These are phyloP conservation scores for Saguinus imperator DNA, from an alignment of 2,113 vertebrate genomes.

Conservation along the genomic window DNA sequence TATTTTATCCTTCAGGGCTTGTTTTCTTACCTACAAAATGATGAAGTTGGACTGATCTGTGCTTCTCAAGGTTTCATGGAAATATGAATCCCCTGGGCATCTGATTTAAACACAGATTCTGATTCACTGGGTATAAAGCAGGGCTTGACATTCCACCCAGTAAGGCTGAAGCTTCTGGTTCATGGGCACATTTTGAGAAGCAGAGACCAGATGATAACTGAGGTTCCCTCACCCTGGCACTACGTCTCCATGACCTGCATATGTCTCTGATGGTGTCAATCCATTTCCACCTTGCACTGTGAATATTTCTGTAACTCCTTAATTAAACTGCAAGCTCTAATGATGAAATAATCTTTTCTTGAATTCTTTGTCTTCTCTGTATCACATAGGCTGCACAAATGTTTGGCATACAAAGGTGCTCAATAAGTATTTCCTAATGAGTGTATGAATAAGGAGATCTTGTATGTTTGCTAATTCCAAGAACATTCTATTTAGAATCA, in stretches of 20 bases:
- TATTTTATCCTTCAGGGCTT: not conserved
- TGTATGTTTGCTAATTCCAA: not conserved
- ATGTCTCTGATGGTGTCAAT: not conserved
- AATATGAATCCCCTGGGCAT: not conserved
- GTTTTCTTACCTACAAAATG: not conserved
- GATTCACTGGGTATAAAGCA: not conserved
- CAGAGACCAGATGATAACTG: not conserved
- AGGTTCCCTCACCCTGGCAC: not conserved
- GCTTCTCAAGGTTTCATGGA: not conserved
- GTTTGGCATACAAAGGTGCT: not conserved
- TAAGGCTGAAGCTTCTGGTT: not conserved
- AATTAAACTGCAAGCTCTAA: not conserved
- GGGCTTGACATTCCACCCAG: not conserved
- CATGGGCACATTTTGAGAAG: not conserved
- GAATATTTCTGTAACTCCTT: not conserved
- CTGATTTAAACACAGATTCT: conserved; percentile 1
- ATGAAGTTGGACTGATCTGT: not conserved
- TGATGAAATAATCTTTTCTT: not conserved
- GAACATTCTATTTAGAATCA: conserved; percentile 1
- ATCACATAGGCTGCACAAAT: not conserved
- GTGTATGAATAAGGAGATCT: not conserved
- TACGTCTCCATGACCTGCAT: not conserved
- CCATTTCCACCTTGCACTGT: not conserved
- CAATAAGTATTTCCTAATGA: not conserved
- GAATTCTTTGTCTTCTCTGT: not conserved